Percentiles rank a stretch among this genome's conserved stretches.
These are phyloP conservation scores for Zoanthus gigantus DNA, from an alignment of 92 coral and sea anemone species.

Conservation along the genomic window DNA sequence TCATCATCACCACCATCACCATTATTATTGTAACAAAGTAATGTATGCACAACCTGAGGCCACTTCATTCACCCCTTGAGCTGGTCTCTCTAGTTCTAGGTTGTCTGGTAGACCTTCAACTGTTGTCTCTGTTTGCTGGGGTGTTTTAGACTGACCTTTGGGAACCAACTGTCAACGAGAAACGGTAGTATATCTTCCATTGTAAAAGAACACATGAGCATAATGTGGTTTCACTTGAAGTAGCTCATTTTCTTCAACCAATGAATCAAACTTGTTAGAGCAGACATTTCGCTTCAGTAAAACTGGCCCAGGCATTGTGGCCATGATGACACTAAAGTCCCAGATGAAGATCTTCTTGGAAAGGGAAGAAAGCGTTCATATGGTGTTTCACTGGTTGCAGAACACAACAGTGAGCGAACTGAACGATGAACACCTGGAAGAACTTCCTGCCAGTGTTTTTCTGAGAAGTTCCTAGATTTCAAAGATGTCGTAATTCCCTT, in stretches of 20 bases:
- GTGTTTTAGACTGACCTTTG: constrained; percentile 13
- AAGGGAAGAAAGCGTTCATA: constrained; percentile 69
- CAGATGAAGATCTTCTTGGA: constrained; percentile 59
- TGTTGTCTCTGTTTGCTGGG: background rate
- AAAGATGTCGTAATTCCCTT: constrained; percentile 59
- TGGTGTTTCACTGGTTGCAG: constrained; percentile 75
- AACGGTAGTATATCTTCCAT: constrained; percentile 57
- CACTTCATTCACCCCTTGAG: background rate
- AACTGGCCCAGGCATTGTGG: too few species aligned
- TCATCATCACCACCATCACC: too few species aligned
- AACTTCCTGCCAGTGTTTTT: constrained; percentile 66
- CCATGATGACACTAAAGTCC: constrained; percentile 40
- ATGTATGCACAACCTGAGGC: background rate
- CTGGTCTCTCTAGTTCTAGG: too few species aligned
- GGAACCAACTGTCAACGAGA: constrained; percentile 45
- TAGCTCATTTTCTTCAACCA: constrained; percentile 67
- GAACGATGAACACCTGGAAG: constrained; percentile 73
- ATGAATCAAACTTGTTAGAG: constrained; percentile 61
- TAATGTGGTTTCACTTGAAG: constrained; percentile 51
- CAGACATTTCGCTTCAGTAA: constrained; percentile 17
- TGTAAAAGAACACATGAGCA: constrained; percentile 51
- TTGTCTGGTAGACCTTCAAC: background rate
- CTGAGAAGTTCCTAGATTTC: constrained; percentile 67
- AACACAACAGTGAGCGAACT: constrained; percentile 65
- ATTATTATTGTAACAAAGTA: too few species aligned